Evolutionary conservation across 1,140 invertebrate genomes (phyloP), one percentile per base, ranked within the genome.

Genomic region (Brachionus calyciflorus): DNA sequence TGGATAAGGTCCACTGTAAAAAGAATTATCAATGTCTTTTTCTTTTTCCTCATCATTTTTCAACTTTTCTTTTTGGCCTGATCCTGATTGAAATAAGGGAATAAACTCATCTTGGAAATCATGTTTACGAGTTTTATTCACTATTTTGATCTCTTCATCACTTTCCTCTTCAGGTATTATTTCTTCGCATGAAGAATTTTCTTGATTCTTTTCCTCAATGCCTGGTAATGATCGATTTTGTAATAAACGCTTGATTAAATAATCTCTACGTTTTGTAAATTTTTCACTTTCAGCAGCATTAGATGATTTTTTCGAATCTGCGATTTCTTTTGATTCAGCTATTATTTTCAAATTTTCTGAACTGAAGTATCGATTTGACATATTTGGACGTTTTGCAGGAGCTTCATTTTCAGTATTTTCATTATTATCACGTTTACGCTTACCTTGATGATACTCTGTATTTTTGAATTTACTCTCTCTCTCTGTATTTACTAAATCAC

Each of bases 261-360:
- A 44, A n/a, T 65, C 60, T 44, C 41, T 65, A 2, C 60, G 60
- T n/a, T 65, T 65, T 24, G 44, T 1, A 65, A 65, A 65, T 65
- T 65, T 37, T 17, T 65, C 60, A 65, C 40, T 65, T 44, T 65
- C 60, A 24, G 4, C 24, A 1, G n/a, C n/a, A n/a, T n/a, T n/a
- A n/a, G 10, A 14, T 3, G 33, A 12, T 19, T 6, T 3, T 2
- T 41, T 65, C 30, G 40, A 44, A 26, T 5, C 0, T 9, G 41
- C 60, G 0, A 37, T 37, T 33, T 60, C n/a, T 28, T 17, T 37
- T 63, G 37, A 2, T 17, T 21, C 0, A 2, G 37, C 55, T 44
- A 46, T n/a, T 24, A 41, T 6, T 44, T 65, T 28, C 1, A 65
- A 24, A 65, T 65, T 65, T 65, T 65, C 37, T 1, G 17, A 12